Conservation (phyloP, 2,888 invertebrate genomes). For the Habroteleia sp. region DNA sequence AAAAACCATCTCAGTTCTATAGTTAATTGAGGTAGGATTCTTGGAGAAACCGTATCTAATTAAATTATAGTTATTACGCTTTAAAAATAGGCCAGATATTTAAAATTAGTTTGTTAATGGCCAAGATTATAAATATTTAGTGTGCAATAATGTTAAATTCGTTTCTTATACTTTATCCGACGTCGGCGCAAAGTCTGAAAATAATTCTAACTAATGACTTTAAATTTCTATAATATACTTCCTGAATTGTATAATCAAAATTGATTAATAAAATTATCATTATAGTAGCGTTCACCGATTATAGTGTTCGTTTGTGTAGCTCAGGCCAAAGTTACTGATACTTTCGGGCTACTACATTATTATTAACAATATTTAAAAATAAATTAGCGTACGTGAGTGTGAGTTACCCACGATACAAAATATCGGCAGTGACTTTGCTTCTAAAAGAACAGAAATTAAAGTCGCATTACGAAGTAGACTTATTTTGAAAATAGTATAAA, state of each 20-base stretch:
- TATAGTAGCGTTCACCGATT: constrained; percentile 1
- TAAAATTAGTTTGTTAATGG: no score
- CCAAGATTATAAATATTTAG: no score
- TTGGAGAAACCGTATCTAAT: no score
- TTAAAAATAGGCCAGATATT: no score
- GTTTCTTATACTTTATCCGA: no score
- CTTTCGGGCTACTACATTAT: background rate
- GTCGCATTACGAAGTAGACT: constrained; percentile 1
- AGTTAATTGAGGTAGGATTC: no score
- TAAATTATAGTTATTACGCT: no score
- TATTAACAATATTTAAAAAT: constrained; percentile 15
- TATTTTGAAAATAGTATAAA: constrained; percentile 3
- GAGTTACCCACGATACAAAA: background rate
- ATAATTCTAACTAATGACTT: background rate
- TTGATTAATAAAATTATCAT: constrained; percentile 3
- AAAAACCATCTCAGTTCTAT: no score
- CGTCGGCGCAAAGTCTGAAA: no score
- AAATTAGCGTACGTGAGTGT: constrained; percentile 25
- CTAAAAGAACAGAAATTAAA: constrained; percentile 18
- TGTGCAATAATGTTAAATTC: no score
- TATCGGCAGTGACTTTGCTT: no score
- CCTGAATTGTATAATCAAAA: background rate
- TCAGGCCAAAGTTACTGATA: constrained; percentile 12
- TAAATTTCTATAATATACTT: background rate
- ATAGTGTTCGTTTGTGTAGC: constrained; percentile 2